These are phyloP conservation scores for Chironomus tentans DNA, from an alignment of 2,888 invertebrate species.

Conservation along the genomic window DNA sequence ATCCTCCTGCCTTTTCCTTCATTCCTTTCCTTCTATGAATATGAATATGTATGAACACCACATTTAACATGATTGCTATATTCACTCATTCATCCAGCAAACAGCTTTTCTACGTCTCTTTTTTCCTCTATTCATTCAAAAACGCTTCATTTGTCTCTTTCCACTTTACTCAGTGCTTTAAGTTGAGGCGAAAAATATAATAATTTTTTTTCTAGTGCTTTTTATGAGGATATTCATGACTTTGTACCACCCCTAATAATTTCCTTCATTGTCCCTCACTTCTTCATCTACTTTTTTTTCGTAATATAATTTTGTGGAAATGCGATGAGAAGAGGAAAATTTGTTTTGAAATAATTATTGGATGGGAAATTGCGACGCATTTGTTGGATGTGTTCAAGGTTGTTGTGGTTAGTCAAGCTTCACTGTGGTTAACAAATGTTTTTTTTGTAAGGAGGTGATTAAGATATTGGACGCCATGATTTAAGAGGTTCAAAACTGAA, in stretches of 20 bases:
- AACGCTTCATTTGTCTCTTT: neutral
- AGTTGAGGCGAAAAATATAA: neutral
- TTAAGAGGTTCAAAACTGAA: too few relatives aligned
- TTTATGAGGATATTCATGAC: conserved; percentile 5
- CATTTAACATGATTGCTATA: neutral
- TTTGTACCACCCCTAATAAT: neutral
- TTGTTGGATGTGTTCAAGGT: too few relatives aligned
- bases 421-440: too few relatives aligned
- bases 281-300: neutral
- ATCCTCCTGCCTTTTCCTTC: neutral
- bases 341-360: too few relatives aligned
- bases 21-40: neutral
- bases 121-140: neutral
- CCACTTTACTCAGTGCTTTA: neutral
- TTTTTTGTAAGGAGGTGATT: too few relatives aligned
- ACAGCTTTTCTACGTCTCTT: neutral
- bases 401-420: too few relatives aligned
- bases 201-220: neutral
- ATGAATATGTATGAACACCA: neutral
- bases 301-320: neutral
- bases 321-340: neutral
- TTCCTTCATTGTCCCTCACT: neutral
- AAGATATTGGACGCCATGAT: too few relatives aligned
- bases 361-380: too few relatives aligned
- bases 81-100: neutral